These are phyloP conservation scores for Babyrousa celebensis DNA, from an alignment of 2,797 vertebrate genomes.

Conservation along the genomic window DNA sequence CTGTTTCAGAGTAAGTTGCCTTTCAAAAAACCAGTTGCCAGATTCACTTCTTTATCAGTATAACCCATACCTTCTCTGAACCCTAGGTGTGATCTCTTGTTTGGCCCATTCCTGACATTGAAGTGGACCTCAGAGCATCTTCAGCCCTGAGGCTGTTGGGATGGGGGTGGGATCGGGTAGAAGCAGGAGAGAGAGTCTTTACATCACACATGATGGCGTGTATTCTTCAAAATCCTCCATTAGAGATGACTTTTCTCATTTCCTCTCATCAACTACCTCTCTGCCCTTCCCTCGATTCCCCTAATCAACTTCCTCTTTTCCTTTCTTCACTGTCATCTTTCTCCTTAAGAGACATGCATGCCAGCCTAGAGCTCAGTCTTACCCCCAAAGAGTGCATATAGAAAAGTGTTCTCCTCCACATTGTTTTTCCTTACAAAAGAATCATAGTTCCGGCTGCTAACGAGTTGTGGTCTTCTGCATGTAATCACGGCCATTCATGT, in stretches of 20 bases:
- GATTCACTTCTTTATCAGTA: neutral
- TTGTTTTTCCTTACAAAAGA: neutral
- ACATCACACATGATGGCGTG: fast-evolving
- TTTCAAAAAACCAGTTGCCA: neutral
- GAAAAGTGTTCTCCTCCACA: neutral
- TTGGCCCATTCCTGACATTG: neutral
- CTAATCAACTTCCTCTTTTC: neutral
- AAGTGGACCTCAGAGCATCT: neutral
- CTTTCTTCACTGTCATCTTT: neutral
- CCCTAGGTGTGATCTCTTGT: neutral
- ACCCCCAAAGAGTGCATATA: neutral
- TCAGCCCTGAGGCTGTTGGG: neutral
- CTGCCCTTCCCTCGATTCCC: neutral
- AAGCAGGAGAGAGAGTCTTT: neutral
- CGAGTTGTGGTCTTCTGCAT: conserved; percentile 9
- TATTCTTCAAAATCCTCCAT: neutral
- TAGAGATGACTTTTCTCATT: neutral
- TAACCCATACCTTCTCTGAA: neutral
- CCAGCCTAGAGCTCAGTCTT: neutral
- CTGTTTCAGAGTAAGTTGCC: neutral
- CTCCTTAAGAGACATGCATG: neutral
- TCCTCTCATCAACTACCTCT: neutral
- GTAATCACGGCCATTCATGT: neutral
- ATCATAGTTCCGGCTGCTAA: neutral
- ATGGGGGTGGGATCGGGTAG: too few relatives aligned